A percentile compares a stretch with the other conserved stretches of the same genome.
phyloP scores from a whole-genome alignment of 2,888 invertebrate genomes.

The Caenorhabditis afra region DNA sequence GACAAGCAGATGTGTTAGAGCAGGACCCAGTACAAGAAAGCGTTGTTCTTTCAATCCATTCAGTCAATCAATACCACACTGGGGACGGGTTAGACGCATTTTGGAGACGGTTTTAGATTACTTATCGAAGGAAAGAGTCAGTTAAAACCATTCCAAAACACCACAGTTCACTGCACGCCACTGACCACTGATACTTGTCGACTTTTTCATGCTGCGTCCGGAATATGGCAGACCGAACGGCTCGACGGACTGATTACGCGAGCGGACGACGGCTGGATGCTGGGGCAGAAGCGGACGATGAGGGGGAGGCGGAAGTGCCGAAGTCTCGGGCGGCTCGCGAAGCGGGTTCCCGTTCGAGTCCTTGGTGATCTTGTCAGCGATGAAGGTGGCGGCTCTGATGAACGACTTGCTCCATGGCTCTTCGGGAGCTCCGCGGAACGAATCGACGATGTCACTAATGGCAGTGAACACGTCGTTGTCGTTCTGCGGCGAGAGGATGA shows the following conservation, averaged over 20 bases:
- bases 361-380: slow-evolving; percentile 73
- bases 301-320: slow-evolving; percentile 16
- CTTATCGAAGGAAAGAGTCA: neutral
- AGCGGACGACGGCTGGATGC: slow-evolving; percentile 22
- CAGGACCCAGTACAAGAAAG: slow-evolving; percentile 45
- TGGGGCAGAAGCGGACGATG: slow-evolving; percentile 12
- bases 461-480: slow-evolving; percentile 63
- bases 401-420: slow-evolving; percentile 75
- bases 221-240: slow-evolving; percentile 14
- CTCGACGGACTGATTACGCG: slow-evolving; percentile 43
- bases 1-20: slow-evolving; percentile 31
- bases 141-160: slow-evolving; percentile 15
- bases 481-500: slow-evolving; percentile 62
- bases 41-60: slow-evolving; percentile 13
- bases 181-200: slow-evolving; percentile 61
- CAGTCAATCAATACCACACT: slow-evolving; percentile 38
- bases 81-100: slow-evolving; percentile 39
- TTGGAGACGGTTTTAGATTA: slow-evolving; percentile 5
- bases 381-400: slow-evolving; percentile 76
- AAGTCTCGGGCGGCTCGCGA: neutral
- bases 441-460: slow-evolving; percentile 67
- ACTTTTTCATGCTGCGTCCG: slow-evolving; percentile 53
- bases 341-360: slow-evolving; percentile 57
- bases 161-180: slow-evolving; percentile 18
- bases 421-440: slow-evolving; percentile 63